A percentile compares a stretch with the other conserved stretches of the same genome.
These are phyloP conservation scores for Leguminivora glycinivorella DNA, from an alignment of 1,140 invertebrate species.

Conservation along the genomic window DNA sequence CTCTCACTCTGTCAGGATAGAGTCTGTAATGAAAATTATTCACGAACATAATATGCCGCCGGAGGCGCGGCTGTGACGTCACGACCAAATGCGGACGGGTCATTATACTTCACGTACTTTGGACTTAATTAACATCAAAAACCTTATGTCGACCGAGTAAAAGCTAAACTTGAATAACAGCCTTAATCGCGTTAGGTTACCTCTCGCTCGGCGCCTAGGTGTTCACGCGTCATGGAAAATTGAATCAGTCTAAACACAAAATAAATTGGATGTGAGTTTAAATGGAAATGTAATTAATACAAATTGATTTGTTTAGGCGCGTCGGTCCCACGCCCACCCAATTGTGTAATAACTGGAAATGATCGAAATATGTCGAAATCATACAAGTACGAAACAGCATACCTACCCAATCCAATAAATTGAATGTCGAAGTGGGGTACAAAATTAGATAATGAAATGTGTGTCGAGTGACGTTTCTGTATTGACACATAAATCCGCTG, in stretches of 20 bases:
- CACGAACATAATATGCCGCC: neutral
- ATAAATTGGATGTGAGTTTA: slow-evolving; percentile 13
- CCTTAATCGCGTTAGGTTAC: neutral
- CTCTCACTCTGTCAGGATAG: neutral
- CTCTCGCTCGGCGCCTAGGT: neutral
- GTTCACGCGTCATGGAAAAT: slow-evolving; percentile 15
- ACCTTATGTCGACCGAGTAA: neutral
- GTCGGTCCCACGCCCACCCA: neutral
- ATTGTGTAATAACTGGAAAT: neutral
- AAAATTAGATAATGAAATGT: slow-evolving; percentile 10
- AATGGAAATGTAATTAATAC: slow-evolving; percentile 11
- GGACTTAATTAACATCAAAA: neutral
- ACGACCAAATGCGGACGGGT: slow-evolving; percentile 3
- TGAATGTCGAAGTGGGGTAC: slow-evolving; percentile 1
- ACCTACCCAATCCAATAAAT: neutral
- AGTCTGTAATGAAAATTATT: neutral
- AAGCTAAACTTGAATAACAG: neutral
- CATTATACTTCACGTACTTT: neutral
- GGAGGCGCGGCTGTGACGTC: slow-evolving; percentile 25
- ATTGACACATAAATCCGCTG: neutral
- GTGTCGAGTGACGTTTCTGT: neutral
- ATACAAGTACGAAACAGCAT: neutral
- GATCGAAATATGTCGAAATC: neutral
- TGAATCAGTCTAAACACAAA: neutral
- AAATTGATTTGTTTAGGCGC: slow-evolving; percentile 11